phyloP scores from a whole-genome alignment of 2,113 vertebrate species.

The Microcebus tavaratra region DNA sequence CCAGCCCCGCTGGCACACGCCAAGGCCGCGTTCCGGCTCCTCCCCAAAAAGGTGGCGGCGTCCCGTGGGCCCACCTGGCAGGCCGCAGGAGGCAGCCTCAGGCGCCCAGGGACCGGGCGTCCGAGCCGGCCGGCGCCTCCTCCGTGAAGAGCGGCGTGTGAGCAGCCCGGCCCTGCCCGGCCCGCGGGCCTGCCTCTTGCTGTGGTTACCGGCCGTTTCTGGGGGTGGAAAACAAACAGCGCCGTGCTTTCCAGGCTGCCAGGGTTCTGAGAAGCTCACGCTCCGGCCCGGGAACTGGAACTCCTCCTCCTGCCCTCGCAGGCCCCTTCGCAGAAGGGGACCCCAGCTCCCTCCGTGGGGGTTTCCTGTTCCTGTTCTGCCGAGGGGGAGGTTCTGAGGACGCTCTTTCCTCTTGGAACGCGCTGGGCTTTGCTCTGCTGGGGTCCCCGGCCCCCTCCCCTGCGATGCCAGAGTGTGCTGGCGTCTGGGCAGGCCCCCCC shows the following conservation, averaged over 20 bases:
- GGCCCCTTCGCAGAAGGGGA: background rate
- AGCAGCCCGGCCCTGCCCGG: constrained; percentile 32
- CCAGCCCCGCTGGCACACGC: constrained; percentile 89
- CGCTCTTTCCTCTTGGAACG: background rate
- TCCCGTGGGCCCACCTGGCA: constrained; percentile 80
- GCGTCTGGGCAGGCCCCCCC: background rate
- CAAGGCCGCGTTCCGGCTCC: constrained; percentile 84
- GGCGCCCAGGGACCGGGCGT: constrained; percentile 87
- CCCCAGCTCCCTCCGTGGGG: fast-evolving
- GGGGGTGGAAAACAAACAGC: constrained; percentile 68
- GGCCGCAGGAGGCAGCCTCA: constrained; percentile 88
- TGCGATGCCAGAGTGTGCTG: background rate
- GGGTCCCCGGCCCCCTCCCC: fast-evolving
- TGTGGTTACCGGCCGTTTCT: constrained; percentile 46
- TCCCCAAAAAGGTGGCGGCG: constrained; percentile 89
- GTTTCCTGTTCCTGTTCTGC: background rate
- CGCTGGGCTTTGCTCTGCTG: background rate
- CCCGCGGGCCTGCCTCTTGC: constrained; percentile 53
- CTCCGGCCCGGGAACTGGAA: background rate
- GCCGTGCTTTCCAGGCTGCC: constrained; percentile 34
- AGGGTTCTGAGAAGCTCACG: constrained; percentile 40
- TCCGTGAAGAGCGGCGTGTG: constrained; percentile 90
- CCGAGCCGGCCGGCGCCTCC: constrained; percentile 87
- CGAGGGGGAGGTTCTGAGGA: background rate
- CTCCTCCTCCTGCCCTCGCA: background rate